Evolutionary conservation across 2,888 invertebrate genomes (phyloP).

Genomic region (Teleiodes luculella): DNA sequence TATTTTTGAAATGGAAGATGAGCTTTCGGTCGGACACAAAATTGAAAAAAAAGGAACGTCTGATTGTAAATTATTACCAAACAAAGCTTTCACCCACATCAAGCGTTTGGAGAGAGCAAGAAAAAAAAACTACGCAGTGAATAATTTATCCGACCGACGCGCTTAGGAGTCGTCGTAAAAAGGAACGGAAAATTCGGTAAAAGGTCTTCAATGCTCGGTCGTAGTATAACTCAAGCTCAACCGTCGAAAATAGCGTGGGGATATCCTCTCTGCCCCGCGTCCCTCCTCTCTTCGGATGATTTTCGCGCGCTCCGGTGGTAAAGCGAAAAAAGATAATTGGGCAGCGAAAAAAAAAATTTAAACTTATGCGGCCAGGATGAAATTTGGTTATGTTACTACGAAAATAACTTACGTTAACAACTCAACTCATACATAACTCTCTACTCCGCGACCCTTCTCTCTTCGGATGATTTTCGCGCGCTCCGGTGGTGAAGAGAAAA

Average conservation of each 20-base stretch:
- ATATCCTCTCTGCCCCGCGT: conserved; percentile 32
- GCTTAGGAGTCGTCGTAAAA: conserved; percentile 71
- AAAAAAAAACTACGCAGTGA: conserved; percentile 53
- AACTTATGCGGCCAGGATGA: not conserved
- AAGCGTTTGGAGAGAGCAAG: conserved; percentile 32
- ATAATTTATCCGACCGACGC: conserved; percentile 67
- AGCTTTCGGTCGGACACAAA: too few relatives aligned
- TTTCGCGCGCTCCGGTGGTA: conserved; percentile 57
- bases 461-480: conserved; percentile 63
- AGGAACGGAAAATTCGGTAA: conserved; percentile 70
- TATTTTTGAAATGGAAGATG: too few relatives aligned
- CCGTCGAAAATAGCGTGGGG: conserved; percentile 72
- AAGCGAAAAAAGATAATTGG: too few relatives aligned
- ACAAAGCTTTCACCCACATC: conserved; percentile 44
- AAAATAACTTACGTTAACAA: too few relatives aligned
- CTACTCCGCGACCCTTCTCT: conserved; percentile 38
- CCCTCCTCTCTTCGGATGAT: conserved; percentile 57
- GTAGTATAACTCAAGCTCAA: conserved; percentile 74
- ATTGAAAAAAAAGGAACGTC: conserved; percentile 17
- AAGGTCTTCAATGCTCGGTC: conserved; percentile 75
- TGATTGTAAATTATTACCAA: conserved; percentile 46
- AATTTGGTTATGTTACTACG: too few relatives aligned
- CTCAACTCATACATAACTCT: too few relatives aligned
- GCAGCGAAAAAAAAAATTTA: conserved; percentile 43
- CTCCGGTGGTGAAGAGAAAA: conserved; percentile 36